A percentile compares a stretch with the other conserved stretches of the same genome.
phyloP scores from a whole-genome alignment of 2,888 invertebrate species.

The Macroteleia sp. region DNA sequence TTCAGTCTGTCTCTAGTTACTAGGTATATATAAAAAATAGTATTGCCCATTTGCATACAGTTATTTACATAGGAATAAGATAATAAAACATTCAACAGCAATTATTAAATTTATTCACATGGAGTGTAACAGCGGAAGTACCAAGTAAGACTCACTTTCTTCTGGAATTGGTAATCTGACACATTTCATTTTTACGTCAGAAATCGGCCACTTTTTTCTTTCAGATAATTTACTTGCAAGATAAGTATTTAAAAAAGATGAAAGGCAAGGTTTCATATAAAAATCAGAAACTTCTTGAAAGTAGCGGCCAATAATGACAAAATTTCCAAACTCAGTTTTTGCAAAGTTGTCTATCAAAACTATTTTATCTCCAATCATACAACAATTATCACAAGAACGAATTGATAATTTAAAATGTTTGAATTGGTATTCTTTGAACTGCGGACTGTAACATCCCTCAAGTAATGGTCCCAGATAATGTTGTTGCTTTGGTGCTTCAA shows the following conservation, averaged over 20 bases:
- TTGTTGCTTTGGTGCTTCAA: not conserved
- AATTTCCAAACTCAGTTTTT: conserved; percentile 4
- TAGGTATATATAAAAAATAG: too few species aligned
- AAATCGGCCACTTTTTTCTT: conserved; percentile 1
- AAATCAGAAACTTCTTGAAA: conserved; percentile 3
- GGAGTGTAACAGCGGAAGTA: conserved; percentile 8
- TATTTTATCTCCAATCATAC: conserved; percentile 7
- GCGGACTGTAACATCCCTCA: not conserved
- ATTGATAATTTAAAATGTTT: conserved; percentile 5
- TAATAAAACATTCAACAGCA: too few species aligned
- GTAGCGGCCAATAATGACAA: conserved; percentile 28
- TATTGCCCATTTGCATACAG: too few species aligned
- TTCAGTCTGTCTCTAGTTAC: too few species aligned
- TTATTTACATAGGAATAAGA: too few species aligned
- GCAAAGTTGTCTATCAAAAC: conserved; percentile 25
- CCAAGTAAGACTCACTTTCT: not conserved
- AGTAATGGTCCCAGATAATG: conserved; percentile 11
- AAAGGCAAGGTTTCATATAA: conserved; percentile 15
- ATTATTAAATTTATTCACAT: too few species aligned
- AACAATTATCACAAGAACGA: not conserved
- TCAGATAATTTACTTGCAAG: not conserved
- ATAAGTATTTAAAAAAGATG: conserved; percentile 4
- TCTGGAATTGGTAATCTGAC: conserved; percentile 19
- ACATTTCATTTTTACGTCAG: conserved; percentile 5
- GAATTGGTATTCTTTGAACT: conserved; percentile 17